Evolutionary conservation across 2,113 vertebrate genomes (phyloP).

Genomic region (Tragelaphus strepsiceros): DNA sequence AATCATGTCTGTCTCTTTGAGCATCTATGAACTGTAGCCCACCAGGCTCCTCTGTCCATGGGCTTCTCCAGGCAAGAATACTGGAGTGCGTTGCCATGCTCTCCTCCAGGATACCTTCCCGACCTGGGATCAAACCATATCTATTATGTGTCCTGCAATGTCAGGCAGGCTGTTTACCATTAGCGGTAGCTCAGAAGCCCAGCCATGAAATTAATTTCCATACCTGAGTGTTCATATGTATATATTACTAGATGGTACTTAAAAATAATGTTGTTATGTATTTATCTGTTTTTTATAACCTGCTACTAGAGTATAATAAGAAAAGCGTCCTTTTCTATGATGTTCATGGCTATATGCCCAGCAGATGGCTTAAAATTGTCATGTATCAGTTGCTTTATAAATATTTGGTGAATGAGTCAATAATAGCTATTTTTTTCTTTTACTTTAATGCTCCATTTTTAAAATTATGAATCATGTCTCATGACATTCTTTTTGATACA

Average conservation of each 20-base stretch:
- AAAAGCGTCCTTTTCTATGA: not conserved
- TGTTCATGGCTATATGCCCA: not conserved
- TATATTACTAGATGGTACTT: not conserved
- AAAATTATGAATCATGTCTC: not conserved
- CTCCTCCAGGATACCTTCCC: not conserved
- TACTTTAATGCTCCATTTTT: not conserved
- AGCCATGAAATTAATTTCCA: not conserved
- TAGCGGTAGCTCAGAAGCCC: fast-evolving
- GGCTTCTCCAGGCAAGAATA: not conserved
- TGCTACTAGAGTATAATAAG: not conserved
- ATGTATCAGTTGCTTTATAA: not conserved
- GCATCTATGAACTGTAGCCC: not conserved
- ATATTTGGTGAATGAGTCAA: not conserved
- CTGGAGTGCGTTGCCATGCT: not conserved
- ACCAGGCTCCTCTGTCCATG: not conserved
- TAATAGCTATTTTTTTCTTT: not conserved
- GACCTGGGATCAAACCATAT: not conserved
- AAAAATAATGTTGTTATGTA: not conserved
- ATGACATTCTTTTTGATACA: not conserved
- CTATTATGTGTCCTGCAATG: not conserved
- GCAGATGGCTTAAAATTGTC: not conserved
- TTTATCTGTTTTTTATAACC: not conserved
- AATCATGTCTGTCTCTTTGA: not conserved
- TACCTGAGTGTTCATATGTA: not conserved
- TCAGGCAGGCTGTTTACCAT: not conserved